Evolutionary conservation across 2,888 invertebrate genomes (phyloP).

Genomic region (Agrotis clavis): DNA sequence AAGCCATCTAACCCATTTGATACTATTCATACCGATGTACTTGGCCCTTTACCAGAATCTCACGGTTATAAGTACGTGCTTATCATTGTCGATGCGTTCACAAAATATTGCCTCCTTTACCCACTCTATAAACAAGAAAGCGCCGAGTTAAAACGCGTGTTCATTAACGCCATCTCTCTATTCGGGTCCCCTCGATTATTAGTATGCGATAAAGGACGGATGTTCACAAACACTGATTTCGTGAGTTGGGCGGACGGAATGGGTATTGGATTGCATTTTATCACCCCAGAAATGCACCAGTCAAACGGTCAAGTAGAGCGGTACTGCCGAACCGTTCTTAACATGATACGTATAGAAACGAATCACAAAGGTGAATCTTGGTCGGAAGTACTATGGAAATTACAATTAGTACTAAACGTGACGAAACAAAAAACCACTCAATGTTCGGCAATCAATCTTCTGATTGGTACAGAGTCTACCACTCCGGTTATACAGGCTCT

Average conservation of each 20-base stretch:
- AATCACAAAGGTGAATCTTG: slow-evolving; percentile 4
- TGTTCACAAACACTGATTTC: neutral
- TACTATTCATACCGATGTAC: neutral
- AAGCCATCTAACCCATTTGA: neutral
- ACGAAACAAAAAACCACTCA: slow-evolving; percentile 3
- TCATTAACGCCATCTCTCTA: neutral
- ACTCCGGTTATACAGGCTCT: slow-evolving; percentile 3
- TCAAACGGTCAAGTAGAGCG: slow-evolving; percentile 1
- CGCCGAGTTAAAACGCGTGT: neutral
- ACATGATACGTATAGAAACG: slow-evolving; percentile 2
- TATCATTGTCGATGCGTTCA: neutral
- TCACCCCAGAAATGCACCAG: slow-evolving; percentile 4
- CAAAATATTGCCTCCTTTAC: neutral
- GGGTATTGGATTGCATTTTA: neutral
- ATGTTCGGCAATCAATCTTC: slow-evolving; percentile 3
- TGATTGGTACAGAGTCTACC: slow-evolving; percentile 9
- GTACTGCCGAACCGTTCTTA: slow-evolving; percentile 1
- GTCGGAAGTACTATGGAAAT: neutral
- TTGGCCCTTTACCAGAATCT: neutral
- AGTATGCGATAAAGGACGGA: neutral
- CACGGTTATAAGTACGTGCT: neutral
- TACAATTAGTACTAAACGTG: slow-evolving; percentile 4
- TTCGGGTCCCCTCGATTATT: neutral
- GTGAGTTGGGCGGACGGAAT: neutral
- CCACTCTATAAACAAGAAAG: slow-evolving; percentile 1